Evolutionary conservation across 2,113 vertebrate species (phyloP), one percentile per base, ranked within the genome.

Genomic region (Thamnaconus septentrionalis): DNA sequence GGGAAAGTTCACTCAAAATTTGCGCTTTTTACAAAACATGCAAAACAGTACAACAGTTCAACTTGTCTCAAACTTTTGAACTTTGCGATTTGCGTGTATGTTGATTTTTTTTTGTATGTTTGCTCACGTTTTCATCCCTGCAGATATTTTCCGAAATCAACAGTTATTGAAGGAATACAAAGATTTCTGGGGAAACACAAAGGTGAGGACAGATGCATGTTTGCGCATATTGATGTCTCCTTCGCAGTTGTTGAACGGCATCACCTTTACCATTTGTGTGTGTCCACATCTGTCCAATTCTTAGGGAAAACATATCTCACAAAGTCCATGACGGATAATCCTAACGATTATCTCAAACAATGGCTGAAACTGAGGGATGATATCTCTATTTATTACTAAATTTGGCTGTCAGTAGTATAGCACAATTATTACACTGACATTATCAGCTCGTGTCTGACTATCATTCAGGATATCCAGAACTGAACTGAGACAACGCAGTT

Each of bases 141-240:
- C 78, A 99, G 97, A 96, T 84, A 83, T 96, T 10, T 99, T 96
- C 88, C 92, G 91, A 84, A 98, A 96, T 82, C 95, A 98, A 79
- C 94, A 94, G 73, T 78, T 98, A 73, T 80, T 99, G 85, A 94
- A 91, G 76, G 97, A 99, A 82, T 99, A 99, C 88, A 95, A 89
- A 87, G 94, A 97, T 71, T 99, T 99, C 83, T 92, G 97, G 90
- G 97, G 97, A 85, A 94, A 96, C 81, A 98, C 97, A 31, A 98
- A 98, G 94, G 97, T 99, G 87, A 92, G 85, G 42, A 9, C 42
- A 3, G 44, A 0, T 4, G 4, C 41, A 12, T 11, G 10, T 46
- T 48, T 18, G 6, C 5, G 10, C 2, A 31, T 31, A 31, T 41
- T 11, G 8, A 46, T 6, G 48, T 5, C 5, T 3, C 9, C 10